Conservation (phyloP, 1,140 invertebrate species). For the Bombus soroeensis region DNA sequence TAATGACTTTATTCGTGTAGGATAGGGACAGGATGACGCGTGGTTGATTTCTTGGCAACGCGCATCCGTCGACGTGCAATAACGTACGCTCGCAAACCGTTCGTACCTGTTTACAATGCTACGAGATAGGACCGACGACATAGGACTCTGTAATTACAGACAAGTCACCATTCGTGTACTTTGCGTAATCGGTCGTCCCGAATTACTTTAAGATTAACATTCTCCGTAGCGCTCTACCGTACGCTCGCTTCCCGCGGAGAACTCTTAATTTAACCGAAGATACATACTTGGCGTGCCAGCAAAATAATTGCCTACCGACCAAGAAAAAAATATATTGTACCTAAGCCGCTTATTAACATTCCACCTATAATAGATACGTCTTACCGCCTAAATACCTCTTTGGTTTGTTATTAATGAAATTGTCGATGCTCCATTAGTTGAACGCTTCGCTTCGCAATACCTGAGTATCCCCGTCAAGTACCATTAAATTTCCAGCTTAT, state of each 20-base stretch:
- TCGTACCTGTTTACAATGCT: constrained; percentile 36
- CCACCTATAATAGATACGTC: constrained; percentile 21
- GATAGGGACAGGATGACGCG: constrained; percentile 29
- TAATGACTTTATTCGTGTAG: neutral
- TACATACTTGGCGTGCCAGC: constrained; percentile 27
- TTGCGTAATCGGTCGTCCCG: constrained; percentile 38
- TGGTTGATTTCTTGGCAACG: constrained; percentile 31
- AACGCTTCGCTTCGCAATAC: neutral
- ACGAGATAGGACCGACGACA: constrained; percentile 48
- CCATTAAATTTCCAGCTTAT: neutral
- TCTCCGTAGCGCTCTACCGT: neutral
- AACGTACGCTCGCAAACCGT: constrained; percentile 45
- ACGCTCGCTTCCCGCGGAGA: neutral
- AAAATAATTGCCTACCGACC: constrained; percentile 10
- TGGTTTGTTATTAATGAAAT: constrained; percentile 1
- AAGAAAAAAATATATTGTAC: neutral
- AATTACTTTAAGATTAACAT: constrained; percentile 47
- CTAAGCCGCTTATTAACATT: constrained; percentile 8
- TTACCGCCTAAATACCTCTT: neutral
- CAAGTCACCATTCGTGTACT: constrained; percentile 19
- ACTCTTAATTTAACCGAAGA: constrained; percentile 20
- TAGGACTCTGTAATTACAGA: constrained; percentile 60
- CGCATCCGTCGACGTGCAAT: constrained; percentile 52
- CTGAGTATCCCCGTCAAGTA: neutral
- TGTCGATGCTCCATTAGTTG: neutral